Conservation (phyloP, 2,113 vertebrate species). For the Holacanthus passer region DNA sequence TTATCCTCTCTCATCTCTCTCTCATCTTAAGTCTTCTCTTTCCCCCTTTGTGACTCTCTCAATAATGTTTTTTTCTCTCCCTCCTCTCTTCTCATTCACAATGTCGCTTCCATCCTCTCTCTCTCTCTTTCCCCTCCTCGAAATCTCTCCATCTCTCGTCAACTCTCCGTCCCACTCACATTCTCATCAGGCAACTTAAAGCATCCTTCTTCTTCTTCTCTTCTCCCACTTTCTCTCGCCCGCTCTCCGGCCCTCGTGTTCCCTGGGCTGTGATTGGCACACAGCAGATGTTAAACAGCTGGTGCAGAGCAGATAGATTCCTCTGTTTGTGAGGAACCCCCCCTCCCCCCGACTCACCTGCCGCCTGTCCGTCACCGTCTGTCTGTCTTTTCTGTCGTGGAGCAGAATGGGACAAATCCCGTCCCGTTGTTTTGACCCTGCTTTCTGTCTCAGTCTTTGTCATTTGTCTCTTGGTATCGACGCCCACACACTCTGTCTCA, state of each 20-base stretch:
- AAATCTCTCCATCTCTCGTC: neutral
- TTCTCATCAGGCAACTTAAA: conserved; percentile 40
- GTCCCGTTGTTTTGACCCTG: neutral
- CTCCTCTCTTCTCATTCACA: neutral
- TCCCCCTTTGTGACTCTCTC: conserved; percentile 12
- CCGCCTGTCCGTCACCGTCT: neutral
- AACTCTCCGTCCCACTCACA: conserved; percentile 47
- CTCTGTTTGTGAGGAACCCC: conserved; percentile 33
- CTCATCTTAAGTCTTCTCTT: neutral
- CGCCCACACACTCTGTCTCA: neutral
- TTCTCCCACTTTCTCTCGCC: conserved; percentile 14
- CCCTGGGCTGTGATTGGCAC: conserved; percentile 50
- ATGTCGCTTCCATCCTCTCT: neutral
- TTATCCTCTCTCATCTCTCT: conserved; percentile 51
- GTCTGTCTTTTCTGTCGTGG: neutral
- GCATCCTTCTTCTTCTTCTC: conserved; percentile 46
- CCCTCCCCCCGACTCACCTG: neutral
- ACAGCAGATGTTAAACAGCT: conserved; percentile 62
- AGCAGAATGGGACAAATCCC: neutral
- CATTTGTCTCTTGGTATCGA: neutral
- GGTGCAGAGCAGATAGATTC: conserved; percentile 50
- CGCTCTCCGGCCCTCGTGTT: conserved; percentile 2
- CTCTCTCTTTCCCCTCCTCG: neutral
- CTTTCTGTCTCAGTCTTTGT: neutral
- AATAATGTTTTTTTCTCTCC: neutral